Conservation (phyloP, 2,113 vertebrate species). For the Agelaius tricolor region DNA sequence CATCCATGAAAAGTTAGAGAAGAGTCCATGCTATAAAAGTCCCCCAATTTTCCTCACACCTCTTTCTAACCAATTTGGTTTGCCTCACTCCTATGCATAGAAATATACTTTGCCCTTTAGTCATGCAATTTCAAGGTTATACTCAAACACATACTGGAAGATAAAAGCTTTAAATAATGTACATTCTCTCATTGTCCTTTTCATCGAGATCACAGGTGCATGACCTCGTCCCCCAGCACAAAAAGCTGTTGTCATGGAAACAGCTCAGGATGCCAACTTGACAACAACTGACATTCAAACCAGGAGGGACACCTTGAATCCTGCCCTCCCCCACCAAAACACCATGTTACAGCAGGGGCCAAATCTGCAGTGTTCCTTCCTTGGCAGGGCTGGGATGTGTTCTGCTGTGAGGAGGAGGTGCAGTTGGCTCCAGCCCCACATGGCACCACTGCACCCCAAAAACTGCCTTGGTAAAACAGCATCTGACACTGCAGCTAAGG, state of each 20-base stretch:
- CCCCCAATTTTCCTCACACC: background rate
- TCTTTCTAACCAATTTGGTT: slow-evolving; percentile 31
- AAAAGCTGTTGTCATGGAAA: slow-evolving; percentile 72
- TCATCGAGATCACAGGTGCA: slow-evolving; percentile 63
- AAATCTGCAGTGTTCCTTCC: background rate
- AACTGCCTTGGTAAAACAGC: background rate
- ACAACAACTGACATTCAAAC: slow-evolving; percentile 79
- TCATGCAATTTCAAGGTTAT: slow-evolving; percentile 67
- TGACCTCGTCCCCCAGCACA: slow-evolving; percentile 65
- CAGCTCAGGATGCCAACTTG: slow-evolving; percentile 64
- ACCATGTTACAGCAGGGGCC: background rate
- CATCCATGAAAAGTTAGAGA: background rate
- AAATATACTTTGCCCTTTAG: slow-evolving; percentile 49
- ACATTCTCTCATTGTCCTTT: slow-evolving; percentile 59
- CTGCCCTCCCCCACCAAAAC: background rate
- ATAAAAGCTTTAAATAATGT: slow-evolving; percentile 64
- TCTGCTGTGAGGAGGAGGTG: background rate
- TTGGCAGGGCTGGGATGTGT: background rate
- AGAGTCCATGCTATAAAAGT: background rate
- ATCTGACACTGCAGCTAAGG: background rate
- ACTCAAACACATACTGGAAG: slow-evolving; percentile 47
- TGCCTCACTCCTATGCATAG: slow-evolving; percentile 11
- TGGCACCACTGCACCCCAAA: background rate
- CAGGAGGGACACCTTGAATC: slow-evolving; percentile 64
- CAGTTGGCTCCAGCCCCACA: background rate